Percentiles rank a stretch among this genome's conserved stretches.
These are phyloP conservation scores for Anser cygnoides DNA, from an alignment of 2,113 vertebrate species.

Conservation along the genomic window DNA sequence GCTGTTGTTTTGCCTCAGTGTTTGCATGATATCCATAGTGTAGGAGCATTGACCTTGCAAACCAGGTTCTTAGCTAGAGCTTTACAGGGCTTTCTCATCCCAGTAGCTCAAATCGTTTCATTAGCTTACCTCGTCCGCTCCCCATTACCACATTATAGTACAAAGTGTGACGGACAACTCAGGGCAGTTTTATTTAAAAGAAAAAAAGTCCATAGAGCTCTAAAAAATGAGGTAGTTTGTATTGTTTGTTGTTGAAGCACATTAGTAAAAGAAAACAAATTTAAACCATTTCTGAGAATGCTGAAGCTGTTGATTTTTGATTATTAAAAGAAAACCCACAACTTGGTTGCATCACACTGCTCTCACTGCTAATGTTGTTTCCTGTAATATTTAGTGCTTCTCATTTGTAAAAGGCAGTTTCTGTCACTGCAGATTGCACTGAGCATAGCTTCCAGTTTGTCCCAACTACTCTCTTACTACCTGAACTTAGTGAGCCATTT, in stretches of 20 bases:
- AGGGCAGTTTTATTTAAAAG: not conserved
- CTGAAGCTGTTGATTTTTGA: not conserved
- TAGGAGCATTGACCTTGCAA: not conserved
- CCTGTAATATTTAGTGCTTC: not conserved
- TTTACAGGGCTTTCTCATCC: not conserved
- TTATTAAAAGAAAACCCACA: not conserved
- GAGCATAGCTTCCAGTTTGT: not conserved
- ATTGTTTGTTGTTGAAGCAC: not conserved
- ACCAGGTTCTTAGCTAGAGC: not conserved
- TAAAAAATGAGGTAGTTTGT: not conserved
- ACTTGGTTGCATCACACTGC: not conserved
- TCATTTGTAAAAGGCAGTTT: not conserved
- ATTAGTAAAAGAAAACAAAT: not conserved
- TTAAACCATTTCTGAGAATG: not conserved
- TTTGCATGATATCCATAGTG: fast-evolving
- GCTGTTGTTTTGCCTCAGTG: not conserved
- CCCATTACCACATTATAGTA: fast-evolving
- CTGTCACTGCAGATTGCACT: not conserved
- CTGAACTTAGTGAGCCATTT: not conserved
- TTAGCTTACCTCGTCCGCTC: not conserved
- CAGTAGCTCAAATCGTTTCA: not conserved
- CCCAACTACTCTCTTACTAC: not conserved
- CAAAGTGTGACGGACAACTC: not conserved
- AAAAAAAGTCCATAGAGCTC: not conserved
- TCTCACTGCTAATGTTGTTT: not conserved